Evolutionary conservation across 2,797 vertebrate genomes (phyloP).

Genomic region (Melanotaenia nigrans): DNA sequence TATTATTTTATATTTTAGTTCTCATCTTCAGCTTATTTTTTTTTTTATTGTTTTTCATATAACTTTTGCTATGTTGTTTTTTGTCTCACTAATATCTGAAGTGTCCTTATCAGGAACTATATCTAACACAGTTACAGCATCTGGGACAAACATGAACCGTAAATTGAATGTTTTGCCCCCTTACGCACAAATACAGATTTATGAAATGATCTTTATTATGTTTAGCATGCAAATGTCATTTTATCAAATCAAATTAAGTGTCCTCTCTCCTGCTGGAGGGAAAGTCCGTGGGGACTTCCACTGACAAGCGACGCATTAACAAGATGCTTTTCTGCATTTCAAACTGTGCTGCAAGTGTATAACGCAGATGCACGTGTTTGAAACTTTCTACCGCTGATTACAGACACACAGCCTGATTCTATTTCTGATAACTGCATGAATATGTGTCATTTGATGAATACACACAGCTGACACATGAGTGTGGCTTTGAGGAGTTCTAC

Average conservation of each 20-base stretch:
- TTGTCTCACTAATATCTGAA: background rate
- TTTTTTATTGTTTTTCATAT: background rate
- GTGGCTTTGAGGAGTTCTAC: background rate
- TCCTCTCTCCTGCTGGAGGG: slow-evolving; percentile 22
- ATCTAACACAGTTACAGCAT: background rate
- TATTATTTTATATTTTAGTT: background rate
- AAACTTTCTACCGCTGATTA: background rate
- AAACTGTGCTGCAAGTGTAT: background rate
- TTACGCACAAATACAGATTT: background rate
- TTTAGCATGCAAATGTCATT: slow-evolving; percentile 23
- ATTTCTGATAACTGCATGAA: background rate
- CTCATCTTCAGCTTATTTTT: background rate
- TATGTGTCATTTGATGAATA: background rate
- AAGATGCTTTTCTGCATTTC: background rate
- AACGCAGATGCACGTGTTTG: background rate
- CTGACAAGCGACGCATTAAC: slow-evolving; percentile 6
- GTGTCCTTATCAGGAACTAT: background rate
- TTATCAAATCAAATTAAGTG: slow-evolving; percentile 37
- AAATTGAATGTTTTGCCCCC: background rate
- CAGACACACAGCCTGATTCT: background rate
- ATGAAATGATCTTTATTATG: slow-evolving; percentile 3
- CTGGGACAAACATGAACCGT: background rate
- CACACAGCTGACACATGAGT: background rate
- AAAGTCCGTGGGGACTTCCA: slow-evolving; percentile 43
- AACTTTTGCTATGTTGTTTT: background rate